Evolutionary conservation across 2,888 invertebrate species (phyloP), one percentile per base, ranked within the genome.

Genomic region (Zygogramma bicolorata): DNA sequence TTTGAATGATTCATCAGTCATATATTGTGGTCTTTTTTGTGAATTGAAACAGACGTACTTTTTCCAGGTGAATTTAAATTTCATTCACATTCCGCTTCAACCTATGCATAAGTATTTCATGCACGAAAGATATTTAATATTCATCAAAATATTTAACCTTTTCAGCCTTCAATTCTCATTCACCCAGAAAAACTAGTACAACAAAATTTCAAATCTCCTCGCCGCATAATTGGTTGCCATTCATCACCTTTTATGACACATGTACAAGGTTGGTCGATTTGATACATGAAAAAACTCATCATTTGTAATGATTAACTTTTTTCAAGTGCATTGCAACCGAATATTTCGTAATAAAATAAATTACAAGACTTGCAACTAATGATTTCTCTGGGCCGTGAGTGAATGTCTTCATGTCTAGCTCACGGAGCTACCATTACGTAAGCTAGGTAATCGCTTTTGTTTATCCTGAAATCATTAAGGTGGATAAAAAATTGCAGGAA

Each of bases 401-500:
- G 60, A 46, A 57, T 31, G 57, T 58, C 42, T 49, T 34, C 53
- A 46, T 6, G 70, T 65, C 70, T 70, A 22, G 70, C 58, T 31
- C 20, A 53, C 20, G 27, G 22, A 31, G 42, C 59, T 42, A 46
- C 42, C n/a, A 46, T 70, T 70, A 70, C 46, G 34, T 70, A 70
- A 70, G 20, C 42, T 63, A n/a, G n/a, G n/a, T n/a, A 53, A 34
- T 65, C 15, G 42, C 38, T 69, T 59, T 42, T 46, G 46, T 31
- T 22, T 57, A 46, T 57, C 46, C 57, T 46, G 31, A 59, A 70
- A 65, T 46, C n/a, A 46, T 58, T 58, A 49, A 59, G 34, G 70
- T 42, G 49, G 58, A 70, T 70, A 59, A 65, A 42, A 65, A 70
- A 70, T 59, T 70, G 31, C 65, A 70, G 70, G 70, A 70, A 65